A percentile compares a stretch with the other conserved stretches of the same genome.
phyloP scores from a whole-genome alignment of 2,113 vertebrate species.

The Dicaeum eximium region DNA sequence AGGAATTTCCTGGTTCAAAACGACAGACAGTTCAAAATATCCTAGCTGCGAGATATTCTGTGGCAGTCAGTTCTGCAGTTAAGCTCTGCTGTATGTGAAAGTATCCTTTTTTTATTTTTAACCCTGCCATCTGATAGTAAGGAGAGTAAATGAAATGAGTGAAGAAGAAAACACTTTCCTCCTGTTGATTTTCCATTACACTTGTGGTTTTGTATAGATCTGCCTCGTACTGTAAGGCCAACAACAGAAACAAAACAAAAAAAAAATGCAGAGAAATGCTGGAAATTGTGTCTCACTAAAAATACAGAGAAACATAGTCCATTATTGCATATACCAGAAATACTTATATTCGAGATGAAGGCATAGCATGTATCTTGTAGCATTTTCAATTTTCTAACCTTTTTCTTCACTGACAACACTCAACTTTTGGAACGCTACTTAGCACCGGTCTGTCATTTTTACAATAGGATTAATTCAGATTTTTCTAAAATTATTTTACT shows the following conservation, averaged over 20 bases:
- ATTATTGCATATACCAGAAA: background rate
- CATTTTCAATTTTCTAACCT: background rate
- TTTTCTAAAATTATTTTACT: background rate
- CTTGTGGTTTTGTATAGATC: background rate
- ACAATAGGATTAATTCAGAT: background rate
- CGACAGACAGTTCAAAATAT: background rate
- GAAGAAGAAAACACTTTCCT: conserved; percentile 10
- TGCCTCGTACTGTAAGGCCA: background rate
- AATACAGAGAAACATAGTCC: background rate
- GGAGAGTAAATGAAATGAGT: background rate
- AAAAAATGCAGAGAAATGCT: background rate
- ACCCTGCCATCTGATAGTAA: background rate
- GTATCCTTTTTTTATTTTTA: background rate
- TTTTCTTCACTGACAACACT: background rate
- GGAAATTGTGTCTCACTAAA: background rate
- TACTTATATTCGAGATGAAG: background rate
- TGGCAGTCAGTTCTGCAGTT: background rate
- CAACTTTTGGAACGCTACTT: background rate
- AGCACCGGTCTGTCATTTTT: background rate
- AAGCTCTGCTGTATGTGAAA: background rate
- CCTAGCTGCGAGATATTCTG: background rate
- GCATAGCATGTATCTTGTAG: background rate
- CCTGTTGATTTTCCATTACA: background rate
- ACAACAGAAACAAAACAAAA: background rate
- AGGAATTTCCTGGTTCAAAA: background rate